phyloP scores from a whole-genome alignment of 2,888 invertebrate species.

The Achlya flavicornis region DNA sequence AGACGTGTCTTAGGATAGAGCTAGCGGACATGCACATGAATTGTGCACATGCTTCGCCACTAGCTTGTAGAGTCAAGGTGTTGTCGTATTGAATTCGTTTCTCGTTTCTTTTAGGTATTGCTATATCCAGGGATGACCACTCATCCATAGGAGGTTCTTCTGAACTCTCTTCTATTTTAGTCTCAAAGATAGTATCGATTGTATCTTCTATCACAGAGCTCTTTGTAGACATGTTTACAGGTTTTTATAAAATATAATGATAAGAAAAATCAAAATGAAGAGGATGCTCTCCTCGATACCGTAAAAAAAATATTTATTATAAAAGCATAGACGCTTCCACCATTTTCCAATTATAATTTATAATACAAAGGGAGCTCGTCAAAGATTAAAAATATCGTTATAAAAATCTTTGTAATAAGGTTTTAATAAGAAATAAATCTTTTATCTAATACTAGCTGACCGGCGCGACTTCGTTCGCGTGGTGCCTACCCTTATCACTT shows the following conservation, averaged over 20 bases:
- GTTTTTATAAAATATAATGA: neutral
- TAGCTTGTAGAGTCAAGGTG: constrained; percentile 57
- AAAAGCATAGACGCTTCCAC: too few species aligned
- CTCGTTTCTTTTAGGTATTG: constrained; percentile 38
- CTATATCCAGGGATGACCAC: constrained; percentile 62
- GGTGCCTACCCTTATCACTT: too few species aligned
- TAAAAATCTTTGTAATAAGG: too few species aligned
- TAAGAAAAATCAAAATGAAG: too few species aligned
- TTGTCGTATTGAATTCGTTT: constrained; percentile 46
- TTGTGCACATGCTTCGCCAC: constrained; percentile 62
- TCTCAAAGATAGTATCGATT: neutral
- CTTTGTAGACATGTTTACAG: neutral
- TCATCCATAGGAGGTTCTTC: constrained; percentile 62
- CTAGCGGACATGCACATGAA: constrained; percentile 62
- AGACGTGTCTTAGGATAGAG: constrained; percentile 56
- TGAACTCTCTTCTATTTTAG: constrained; percentile 40
- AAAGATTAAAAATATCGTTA: too few species aligned
- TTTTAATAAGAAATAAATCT: too few species aligned
- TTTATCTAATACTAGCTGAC: too few species aligned
- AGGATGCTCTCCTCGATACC: too few species aligned
- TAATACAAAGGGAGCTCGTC: too few species aligned
- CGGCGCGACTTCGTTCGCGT: too few species aligned
- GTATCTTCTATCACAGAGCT: neutral
- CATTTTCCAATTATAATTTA: too few species aligned
- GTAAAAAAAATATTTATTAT: too few species aligned